Evolutionary conservation across 2,888 invertebrate species (phyloP).

Genomic region (Rhodophaea formosa): DNA sequence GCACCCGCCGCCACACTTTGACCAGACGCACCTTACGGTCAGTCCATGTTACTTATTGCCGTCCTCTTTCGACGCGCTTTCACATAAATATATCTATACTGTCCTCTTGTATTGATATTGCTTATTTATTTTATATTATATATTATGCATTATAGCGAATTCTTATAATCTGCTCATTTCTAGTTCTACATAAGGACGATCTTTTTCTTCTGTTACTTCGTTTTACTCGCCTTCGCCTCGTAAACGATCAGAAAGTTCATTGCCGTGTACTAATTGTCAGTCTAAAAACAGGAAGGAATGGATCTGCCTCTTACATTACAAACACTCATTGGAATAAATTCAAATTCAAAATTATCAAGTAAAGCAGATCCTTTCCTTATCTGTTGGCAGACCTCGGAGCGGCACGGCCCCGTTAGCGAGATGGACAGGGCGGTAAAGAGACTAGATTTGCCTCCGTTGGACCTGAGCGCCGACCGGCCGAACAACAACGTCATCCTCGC

Average conservation of each 20-base stretch:
- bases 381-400: conserved; percentile 82
- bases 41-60: conserved; percentile 28
- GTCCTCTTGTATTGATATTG: neutral
- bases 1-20: conserved; percentile 45
- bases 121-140: neutral
- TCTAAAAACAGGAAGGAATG: conserved; percentile 68
- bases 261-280: neutral
- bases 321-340: conserved; percentile 26
- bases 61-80: neutral
- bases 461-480: conserved; percentile 40
- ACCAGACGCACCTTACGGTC: conserved; percentile 53
- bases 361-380: conserved; percentile 83
- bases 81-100: neutral
- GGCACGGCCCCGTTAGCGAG: conserved; percentile 28
- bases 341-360: conserved; percentile 37
- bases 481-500: conserved; percentile 41
- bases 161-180: neutral
- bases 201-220: conserved; percentile 58
- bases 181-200: conserved; percentile 45
- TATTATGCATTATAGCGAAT: neutral
- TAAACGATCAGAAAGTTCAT: neutral
- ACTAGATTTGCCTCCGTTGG: conserved; percentile 35
- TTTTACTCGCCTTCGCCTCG: conserved; percentile 15
- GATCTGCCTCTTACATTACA: conserved; percentile 54
- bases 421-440: conserved; percentile 35